Conservation (phyloP, 1,140 invertebrate genomes). For the Drusus annulatus region DNA sequence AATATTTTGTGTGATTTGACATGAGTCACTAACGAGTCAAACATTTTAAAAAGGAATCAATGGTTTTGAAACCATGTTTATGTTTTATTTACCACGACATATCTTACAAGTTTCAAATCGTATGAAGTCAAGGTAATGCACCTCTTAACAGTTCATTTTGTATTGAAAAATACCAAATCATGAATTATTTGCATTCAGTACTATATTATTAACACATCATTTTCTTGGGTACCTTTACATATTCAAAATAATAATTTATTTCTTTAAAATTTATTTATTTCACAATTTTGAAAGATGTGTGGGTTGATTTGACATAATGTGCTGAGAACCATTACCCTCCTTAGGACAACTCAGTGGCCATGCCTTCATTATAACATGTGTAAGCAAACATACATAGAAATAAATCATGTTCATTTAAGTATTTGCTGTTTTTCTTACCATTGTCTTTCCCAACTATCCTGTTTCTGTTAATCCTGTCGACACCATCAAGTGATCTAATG, state of each 20-base stretch:
- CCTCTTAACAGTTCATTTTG: neutral
- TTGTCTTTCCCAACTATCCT: neutral
- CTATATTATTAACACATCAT: neutral
- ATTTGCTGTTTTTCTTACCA: conserved; percentile 8
- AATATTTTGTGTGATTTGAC: conserved; percentile 25
- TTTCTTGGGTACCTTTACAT: neutral
- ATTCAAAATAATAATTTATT: conserved; percentile 25
- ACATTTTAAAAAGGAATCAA: neutral
- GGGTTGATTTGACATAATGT: conserved; percentile 43
- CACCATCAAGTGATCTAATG: no score
- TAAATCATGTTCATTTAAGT: conserved; percentile 51
- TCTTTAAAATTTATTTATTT: conserved; percentile 37
- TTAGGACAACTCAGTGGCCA: conserved; percentile 42
- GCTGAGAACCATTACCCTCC: conserved; percentile 28
- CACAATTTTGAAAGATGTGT: conserved; percentile 39
- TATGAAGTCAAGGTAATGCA: neutral
- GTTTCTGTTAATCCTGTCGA: no score
- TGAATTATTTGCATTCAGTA: conserved; percentile 31
- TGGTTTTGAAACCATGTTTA: neutral
- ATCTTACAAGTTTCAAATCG: no score
- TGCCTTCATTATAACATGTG: conserved; percentile 50
- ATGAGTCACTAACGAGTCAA: neutral
- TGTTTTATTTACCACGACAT: neutral
- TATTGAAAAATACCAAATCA: conserved; percentile 5
- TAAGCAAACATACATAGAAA: conserved; percentile 51